phyloP scores from a whole-genome alignment of 2,888 invertebrate genomes.

The Cheilosia impressa region DNA sequence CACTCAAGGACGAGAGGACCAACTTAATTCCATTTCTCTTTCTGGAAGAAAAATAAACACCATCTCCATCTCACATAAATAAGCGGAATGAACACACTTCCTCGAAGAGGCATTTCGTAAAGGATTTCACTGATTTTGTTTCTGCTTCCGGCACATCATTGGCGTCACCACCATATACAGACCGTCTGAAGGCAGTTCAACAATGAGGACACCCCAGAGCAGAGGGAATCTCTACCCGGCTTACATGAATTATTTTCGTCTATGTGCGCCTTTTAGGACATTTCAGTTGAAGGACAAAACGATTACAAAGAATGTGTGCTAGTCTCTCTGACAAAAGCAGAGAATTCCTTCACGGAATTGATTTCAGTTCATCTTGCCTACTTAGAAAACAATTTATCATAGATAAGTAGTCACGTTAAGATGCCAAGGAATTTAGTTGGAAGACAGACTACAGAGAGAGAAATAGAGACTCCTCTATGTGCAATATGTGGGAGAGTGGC shows the following conservation, averaged over 20 bases:
- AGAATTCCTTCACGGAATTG: conserved; percentile 72
- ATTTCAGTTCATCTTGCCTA: conserved; percentile 75
- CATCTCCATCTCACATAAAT: conserved; percentile 10
- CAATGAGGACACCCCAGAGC: conserved; percentile 18
- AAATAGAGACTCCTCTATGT: not conserved
- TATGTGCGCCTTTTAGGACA: conserved; percentile 48
- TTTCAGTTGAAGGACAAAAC: conserved; percentile 62
- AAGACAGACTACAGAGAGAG: conserved; percentile 13
- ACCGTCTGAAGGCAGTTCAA: conserved; percentile 18
- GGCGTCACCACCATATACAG: conserved; percentile 5
- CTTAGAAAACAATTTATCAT: conserved; percentile 75
- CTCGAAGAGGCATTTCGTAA: conserved; percentile 24
- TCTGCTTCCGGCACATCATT: conserved; percentile 8
- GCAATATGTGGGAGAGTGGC: conserved; percentile 34
- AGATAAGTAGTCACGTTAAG: conserved; percentile 75
- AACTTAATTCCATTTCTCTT: conserved; percentile 14
- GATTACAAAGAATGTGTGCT: conserved; percentile 61
- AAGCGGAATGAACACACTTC: conserved; percentile 9
- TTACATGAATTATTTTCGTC: conserved; percentile 68
- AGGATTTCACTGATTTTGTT: conserved; percentile 45
- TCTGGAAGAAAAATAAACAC: not conserved
- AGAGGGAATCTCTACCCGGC: conserved; percentile 39
- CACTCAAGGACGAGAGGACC: not conserved
- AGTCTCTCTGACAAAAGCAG: conserved; percentile 68
- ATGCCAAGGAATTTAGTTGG: conserved; percentile 55